Percentiles rank a stretch among this genome's conserved stretches.
Conservation (phyloP, 2,113 vertebrate species). For the Cebus imitator region DNA sequence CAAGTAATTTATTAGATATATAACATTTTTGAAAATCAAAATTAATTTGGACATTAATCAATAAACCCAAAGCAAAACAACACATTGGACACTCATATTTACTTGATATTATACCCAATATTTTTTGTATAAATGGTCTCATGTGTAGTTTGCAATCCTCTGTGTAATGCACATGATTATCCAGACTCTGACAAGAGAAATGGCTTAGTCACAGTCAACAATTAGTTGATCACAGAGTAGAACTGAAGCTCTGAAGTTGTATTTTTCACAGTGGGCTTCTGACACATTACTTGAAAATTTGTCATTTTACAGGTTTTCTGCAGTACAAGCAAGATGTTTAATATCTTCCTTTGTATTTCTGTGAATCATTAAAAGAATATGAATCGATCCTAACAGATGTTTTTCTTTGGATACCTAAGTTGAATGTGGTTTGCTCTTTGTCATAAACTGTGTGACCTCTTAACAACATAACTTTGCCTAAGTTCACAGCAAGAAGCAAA, state of each 20-base stretch:
- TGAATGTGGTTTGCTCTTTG: neutral
- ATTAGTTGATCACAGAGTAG: neutral
- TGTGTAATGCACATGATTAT: neutral
- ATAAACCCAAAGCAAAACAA: neutral
- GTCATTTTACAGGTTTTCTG: neutral
- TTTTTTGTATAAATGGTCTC: neutral
- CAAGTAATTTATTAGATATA: conserved; percentile 41
- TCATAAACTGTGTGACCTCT: neutral
- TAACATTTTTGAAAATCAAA: conserved; percentile 32
- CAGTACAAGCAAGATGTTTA: neutral
- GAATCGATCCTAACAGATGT: neutral
- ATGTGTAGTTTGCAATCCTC: neutral
- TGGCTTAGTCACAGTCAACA: neutral
- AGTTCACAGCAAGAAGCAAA: neutral
- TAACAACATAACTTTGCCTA: neutral
- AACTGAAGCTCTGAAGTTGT: neutral
- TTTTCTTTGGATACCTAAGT: neutral
- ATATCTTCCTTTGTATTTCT: neutral
- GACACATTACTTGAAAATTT: neutral
- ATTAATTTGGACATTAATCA: conserved; percentile 34
- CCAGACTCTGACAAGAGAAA: neutral
- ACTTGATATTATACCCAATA: neutral
- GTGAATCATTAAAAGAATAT: neutral
- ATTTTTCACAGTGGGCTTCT: neutral
- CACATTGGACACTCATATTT: neutral